Evolutionary conservation across 2,113 vertebrate genomes (phyloP).

Genomic region (Sporophila hypoxantha): DNA sequence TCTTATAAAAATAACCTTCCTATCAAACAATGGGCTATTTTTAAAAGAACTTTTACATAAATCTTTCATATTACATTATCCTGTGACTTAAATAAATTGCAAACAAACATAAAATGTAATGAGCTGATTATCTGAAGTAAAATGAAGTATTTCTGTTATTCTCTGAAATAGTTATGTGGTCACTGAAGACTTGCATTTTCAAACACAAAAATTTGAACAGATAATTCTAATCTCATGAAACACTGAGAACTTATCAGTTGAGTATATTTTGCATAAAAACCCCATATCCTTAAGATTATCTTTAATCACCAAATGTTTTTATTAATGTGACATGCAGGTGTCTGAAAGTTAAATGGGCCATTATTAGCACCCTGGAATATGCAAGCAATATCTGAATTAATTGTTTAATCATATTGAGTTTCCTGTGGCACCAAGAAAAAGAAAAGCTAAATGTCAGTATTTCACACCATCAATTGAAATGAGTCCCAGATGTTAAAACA

Average conservation of each 20-base stretch:
- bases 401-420: neutral
- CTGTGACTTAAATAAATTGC: neutral
- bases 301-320: neutral
- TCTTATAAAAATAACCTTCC: neutral
- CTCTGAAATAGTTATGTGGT: neutral
- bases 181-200: neutral
- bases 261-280: neutral
- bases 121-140: neutral
- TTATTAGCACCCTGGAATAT: neutral
- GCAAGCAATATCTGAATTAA: neutral
- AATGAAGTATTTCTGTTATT: neutral
- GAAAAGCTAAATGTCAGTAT: neutral
- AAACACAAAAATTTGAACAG: neutral
- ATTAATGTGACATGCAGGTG: neutral
- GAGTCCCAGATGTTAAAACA: slow-evolving; percentile 33
- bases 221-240: neutral
- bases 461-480: neutral
- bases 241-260: neutral
- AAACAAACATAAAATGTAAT: neutral
- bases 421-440: neutral
- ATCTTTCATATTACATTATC: neutral
- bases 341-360: neutral
- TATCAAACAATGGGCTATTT: neutral
- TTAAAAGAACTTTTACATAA: neutral
- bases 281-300: neutral